A percentile compares a stretch with the other conserved stretches of the same genome.
Conservation (phyloP, 2,888 invertebrate genomes). For the Eristalinus sepulchralis region DNA sequence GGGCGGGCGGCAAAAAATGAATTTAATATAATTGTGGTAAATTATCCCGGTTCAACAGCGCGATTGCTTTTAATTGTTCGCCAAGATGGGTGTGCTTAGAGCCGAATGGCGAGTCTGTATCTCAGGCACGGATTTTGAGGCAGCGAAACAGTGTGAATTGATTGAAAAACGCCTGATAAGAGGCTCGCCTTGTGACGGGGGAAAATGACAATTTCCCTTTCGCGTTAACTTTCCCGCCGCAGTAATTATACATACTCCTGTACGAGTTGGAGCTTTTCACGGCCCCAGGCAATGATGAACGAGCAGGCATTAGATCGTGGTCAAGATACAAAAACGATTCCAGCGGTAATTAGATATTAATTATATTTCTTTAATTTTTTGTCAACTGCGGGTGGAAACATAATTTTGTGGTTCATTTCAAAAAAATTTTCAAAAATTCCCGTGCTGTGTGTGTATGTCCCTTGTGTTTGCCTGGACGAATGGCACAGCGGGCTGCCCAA, state of each 20-base stretch:
- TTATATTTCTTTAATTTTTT: constrained; percentile 45
- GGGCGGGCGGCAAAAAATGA: constrained; percentile 26
- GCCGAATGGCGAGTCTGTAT: neutral
- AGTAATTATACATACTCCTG: constrained; percentile 26
- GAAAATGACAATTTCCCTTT: constrained; percentile 50
- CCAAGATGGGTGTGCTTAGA: constrained; percentile 44
- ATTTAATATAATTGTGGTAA: constrained; percentile 75
- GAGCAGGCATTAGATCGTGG: constrained; percentile 37
- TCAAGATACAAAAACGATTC: constrained; percentile 14
- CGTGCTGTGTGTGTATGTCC: neutral
- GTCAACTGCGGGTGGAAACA: constrained; percentile 6
- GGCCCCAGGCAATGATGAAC: constrained; percentile 15
- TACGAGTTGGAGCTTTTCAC: constrained; percentile 13
- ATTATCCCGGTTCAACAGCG: constrained; percentile 72
- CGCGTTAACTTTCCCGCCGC: constrained; percentile 44
- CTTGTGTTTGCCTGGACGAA: neutral
- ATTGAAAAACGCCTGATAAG: constrained; percentile 27
- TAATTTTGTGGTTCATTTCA: constrained; percentile 50
- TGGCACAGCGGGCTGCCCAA: neutral
- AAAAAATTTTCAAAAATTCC: no score
- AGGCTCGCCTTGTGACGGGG: neutral
- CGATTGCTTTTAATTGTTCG: constrained; percentile 64
- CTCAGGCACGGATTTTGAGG: neutral
- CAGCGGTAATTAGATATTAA: constrained; percentile 56
- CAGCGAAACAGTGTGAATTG: neutral